phyloP scores from a whole-genome alignment of 2,797 vertebrate species.

The Halcyon badia region DNA sequence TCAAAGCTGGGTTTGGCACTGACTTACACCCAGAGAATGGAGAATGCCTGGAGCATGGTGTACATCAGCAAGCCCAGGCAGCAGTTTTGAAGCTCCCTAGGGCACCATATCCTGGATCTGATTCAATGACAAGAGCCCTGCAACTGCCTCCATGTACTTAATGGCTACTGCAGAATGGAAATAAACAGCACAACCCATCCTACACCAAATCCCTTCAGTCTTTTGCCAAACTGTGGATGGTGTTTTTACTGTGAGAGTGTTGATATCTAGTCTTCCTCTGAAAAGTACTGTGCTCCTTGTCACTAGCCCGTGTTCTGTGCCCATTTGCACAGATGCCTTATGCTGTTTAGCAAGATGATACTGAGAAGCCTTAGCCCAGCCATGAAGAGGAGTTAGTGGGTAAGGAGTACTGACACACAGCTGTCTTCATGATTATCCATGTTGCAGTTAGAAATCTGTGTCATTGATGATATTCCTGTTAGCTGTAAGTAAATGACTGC shows the following conservation, averaged over 20 bases:
- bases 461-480: background rate
- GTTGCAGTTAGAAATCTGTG: background rate
- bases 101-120: background rate
- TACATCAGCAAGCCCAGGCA: background rate
- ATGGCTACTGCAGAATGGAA: background rate
- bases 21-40: background rate
- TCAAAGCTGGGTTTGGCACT: background rate
- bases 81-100: fast-evolving
- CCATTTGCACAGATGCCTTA: background rate
- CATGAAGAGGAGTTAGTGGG: background rate
- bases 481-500: background rate
- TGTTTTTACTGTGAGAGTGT: background rate
- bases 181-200: background rate
- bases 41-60: background rate
- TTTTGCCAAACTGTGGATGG: background rate
- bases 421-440: background rate
- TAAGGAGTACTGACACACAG: background rate
- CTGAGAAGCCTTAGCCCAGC: background rate
- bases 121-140: background rate
- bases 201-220: background rate
- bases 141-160: background rate
- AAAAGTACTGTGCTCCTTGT: background rate
- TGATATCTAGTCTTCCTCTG: background rate
- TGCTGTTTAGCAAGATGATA: background rate
- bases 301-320: background rate